These are phyloP conservation scores for Steromphala cineraria DNA, from an alignment of 2,888 invertebrate genomes.

Conservation along the genomic window DNA sequence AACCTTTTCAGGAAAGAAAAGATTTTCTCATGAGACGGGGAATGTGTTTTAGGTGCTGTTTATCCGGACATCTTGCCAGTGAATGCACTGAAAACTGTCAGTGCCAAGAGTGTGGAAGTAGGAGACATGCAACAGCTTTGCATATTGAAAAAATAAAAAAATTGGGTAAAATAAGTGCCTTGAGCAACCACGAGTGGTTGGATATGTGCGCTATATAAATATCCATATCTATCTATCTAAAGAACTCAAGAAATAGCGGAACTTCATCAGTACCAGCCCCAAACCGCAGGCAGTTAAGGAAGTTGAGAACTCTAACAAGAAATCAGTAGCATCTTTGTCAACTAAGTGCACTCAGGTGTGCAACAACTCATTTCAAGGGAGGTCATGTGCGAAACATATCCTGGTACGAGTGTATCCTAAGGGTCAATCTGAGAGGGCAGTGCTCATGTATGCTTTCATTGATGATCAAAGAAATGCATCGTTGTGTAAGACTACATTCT, in stretches of 20 bases:
- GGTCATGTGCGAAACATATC: slow-evolving; percentile 21
- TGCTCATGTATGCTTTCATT: slow-evolving; percentile 25
- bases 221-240: too few relatives aligned
- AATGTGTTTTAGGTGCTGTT: slow-evolving; percentile 1
- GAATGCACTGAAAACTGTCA: background rate
- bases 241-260: too few relatives aligned
- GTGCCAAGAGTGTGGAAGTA: background rate
- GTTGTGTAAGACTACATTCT: slow-evolving; percentile 29
- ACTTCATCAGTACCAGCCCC: too few relatives aligned
- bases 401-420: slow-evolving; percentile 18
- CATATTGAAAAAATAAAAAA: too few relatives aligned
- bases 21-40: background rate
- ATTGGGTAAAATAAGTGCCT: too few relatives aligned
- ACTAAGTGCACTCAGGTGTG: slow-evolving; percentile 24
- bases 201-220: too few relatives aligned
- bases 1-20: background rate
- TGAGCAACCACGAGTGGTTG: too few relatives aligned
- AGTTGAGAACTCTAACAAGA: too few relatives aligned
- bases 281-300: too few relatives aligned
- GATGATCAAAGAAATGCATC: slow-evolving; percentile 37
- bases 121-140: background rate
- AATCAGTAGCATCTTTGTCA: too few relatives aligned
- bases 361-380: background rate
- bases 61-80: slow-evolving; percentile 36
- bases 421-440: background rate